Conservation (phyloP, 1,140 invertebrate genomes). For the Drosophila nebulosa region DNA sequence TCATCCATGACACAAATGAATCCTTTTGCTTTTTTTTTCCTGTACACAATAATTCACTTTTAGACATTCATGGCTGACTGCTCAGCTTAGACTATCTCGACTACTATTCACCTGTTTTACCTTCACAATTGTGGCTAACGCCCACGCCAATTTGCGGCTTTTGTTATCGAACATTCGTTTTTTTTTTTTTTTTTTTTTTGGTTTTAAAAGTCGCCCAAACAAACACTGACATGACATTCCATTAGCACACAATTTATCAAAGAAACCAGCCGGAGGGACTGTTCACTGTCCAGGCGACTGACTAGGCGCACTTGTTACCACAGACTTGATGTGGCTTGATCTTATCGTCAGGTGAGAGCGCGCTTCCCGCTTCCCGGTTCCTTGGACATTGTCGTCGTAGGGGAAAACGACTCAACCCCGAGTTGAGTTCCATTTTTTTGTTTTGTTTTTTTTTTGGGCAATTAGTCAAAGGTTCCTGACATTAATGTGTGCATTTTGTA, state of each 20-base stretch:
- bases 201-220: constrained; percentile 53
- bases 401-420: constrained; percentile 5
- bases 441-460: constrained; percentile 24
- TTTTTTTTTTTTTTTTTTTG: not conserved
- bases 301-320: constrained; percentile 53
- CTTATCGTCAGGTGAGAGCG: constrained; percentile 39
- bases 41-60: constrained; percentile 39
- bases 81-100: constrained; percentile 44
- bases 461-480: constrained; percentile 72
- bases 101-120: not conserved
- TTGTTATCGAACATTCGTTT: constrained; percentile 33
- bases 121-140: constrained; percentile 8
- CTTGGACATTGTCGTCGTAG: not conserved
- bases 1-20: constrained; percentile 65
- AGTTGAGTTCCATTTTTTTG: too few species aligned
- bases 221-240: constrained; percentile 78
- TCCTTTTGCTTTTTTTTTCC: constrained; percentile 49
- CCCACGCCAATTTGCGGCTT: constrained; percentile 67
- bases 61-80: constrained; percentile 46
- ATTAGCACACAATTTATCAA: constrained; percentile 80
- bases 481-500: constrained; percentile 72
- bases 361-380: constrained; percentile 44
- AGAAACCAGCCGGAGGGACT: constrained; percentile 21
- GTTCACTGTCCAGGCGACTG: not conserved
- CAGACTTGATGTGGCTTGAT: constrained; percentile 28